Evolutionary conservation across 2,113 vertebrate genomes (phyloP).

Genomic region (Myocastor coypus): DNA sequence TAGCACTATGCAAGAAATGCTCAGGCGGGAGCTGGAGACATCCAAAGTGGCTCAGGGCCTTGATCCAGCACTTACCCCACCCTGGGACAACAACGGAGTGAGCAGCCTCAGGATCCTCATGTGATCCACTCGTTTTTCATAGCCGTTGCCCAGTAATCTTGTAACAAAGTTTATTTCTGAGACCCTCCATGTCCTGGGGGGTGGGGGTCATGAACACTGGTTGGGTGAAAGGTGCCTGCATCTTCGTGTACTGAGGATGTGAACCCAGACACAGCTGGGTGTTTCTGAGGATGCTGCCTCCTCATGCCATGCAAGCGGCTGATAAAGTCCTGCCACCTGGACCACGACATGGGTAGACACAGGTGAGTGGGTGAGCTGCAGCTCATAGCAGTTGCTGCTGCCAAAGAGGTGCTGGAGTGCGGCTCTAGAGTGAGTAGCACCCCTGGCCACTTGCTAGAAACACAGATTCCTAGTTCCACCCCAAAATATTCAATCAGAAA

Average conservation of each 20-base stretch:
- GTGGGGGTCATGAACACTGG: background rate
- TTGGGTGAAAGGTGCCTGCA: background rate
- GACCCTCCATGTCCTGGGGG: background rate
- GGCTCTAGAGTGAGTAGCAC: accelerated
- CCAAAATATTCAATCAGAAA: background rate
- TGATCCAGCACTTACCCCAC: accelerated
- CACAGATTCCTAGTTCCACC: background rate
- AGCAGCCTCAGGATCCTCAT: background rate
- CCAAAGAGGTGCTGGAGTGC: background rate
- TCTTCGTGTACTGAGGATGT: background rate
- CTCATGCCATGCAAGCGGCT: background rate
- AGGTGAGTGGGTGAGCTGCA: accelerated
- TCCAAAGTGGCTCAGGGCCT: too few species aligned
- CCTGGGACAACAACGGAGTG: background rate
- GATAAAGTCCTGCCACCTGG: background rate
- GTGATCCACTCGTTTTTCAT: background rate
- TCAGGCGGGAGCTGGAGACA: background rate
- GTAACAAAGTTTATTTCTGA: background rate
- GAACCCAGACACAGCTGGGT: background rate
- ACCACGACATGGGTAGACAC: accelerated
- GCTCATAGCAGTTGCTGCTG: background rate
- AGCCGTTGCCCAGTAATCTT: background rate
- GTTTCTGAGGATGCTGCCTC: background rate
- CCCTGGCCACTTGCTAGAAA: background rate
- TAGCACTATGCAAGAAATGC: background rate